phyloP scores from a whole-genome alignment of 2,797 vertebrate species.

The Cephalopachus bancanus region DNA sequence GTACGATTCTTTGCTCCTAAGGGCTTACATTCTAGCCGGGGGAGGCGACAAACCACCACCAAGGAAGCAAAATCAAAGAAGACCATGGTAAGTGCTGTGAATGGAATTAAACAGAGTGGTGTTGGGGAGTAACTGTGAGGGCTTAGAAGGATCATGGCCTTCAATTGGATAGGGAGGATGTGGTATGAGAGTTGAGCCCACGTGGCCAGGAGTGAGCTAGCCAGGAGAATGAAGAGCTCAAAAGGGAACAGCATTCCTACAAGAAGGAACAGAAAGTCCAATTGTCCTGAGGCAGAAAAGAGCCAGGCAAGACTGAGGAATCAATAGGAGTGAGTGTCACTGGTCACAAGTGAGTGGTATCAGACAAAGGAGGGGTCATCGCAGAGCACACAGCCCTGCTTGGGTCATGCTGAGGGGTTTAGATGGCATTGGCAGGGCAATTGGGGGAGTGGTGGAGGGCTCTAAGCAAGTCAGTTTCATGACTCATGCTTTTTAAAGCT shows the following conservation, averaged over 20 bases:
- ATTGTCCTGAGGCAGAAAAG: not conserved
- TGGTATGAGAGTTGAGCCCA: not conserved
- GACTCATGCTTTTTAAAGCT: not conserved
- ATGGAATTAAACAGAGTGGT: no score
- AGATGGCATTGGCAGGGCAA: no score
- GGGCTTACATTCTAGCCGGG: not conserved
- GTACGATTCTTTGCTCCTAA: not conserved
- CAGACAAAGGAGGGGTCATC: not conserved
- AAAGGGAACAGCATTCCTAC: not conserved
- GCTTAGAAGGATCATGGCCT: not conserved
- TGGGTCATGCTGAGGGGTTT: not conserved
- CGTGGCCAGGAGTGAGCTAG: not conserved
- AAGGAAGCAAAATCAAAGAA: not conserved
- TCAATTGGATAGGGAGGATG: not conserved
- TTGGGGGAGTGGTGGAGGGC: not conserved
- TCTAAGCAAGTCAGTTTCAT: not conserved
- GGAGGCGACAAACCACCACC: not conserved
- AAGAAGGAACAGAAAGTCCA: not conserved
- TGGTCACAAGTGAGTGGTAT: not conserved
- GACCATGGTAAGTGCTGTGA: no score
- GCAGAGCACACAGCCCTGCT: not conserved
- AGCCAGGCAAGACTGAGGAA: not conserved
- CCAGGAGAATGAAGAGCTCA: not conserved
- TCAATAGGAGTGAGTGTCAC: not conserved
- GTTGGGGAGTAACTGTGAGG: rapidly evolving